phyloP scores from a whole-genome alignment of 2,888 invertebrate species.

The Isoperla grammatica region DNA sequence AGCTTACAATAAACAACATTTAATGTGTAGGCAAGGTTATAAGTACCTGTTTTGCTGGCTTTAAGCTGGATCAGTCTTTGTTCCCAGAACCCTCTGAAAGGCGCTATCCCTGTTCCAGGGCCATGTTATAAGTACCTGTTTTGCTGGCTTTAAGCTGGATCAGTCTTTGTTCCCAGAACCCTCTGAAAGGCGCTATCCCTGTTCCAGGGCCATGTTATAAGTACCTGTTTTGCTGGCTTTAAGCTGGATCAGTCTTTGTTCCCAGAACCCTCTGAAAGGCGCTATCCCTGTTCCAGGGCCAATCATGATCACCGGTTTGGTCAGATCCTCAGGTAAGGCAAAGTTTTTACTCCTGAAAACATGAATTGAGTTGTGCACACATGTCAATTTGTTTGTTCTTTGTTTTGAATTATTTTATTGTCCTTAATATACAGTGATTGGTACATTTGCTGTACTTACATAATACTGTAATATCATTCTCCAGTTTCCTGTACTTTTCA shows the following conservation, averaged over 20 bases:
- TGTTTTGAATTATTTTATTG: not conserved
- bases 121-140: not conserved
- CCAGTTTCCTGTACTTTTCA: too few relatives aligned
- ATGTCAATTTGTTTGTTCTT: not conserved
- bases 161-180: slow-evolving; percentile 83
- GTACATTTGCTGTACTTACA: too few relatives aligned
- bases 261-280: slow-evolving; percentile 92
- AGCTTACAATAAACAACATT: too few relatives aligned
- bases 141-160: slow-evolving; percentile 34
- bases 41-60: too few relatives aligned
- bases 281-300: slow-evolving; percentile 93
- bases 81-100: slow-evolving; percentile 92
- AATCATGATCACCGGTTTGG: slow-evolving; percentile 76
- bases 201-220: slow-evolving; percentile 68
- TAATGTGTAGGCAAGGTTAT: slow-evolving; percentile 19
- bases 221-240: slow-evolving; percentile 12
- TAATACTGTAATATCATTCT: too few relatives aligned
- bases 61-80: slow-evolving; percentile 51
- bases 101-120: slow-evolving; percentile 87
- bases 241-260: slow-evolving; percentile 54
- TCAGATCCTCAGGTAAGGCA: slow-evolving; percentile 72
- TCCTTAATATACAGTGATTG: not conserved
- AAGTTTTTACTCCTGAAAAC: slow-evolving; percentile 83
- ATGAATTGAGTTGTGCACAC: slow-evolving; percentile 38
- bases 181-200: slow-evolving; percentile 90